Base-by-base conservation (phyloP, 2,113 vertebrate species). In the Lasiurus borealis region DNA sequence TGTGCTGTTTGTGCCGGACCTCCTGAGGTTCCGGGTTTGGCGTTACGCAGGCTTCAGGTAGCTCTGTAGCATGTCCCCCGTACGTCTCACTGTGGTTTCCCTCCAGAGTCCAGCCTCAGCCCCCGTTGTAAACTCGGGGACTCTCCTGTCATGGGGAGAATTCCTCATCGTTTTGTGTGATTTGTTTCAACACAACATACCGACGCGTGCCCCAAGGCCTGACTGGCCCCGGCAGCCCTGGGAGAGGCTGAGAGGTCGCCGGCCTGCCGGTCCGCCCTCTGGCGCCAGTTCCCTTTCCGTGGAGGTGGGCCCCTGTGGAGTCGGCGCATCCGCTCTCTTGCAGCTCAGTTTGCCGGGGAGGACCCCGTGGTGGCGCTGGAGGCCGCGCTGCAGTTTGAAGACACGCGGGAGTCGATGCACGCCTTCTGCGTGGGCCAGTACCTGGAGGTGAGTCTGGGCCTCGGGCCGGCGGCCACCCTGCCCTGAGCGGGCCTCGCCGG, bases 391-490 rank as follows among this genome's bases (percentile, higher is more conserved):
- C 99, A 99, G 44, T 99, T 99, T 98, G 99, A 99, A 82, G 99
- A 99, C 97, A 99, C 99, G 0, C 98, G 99, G 50, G 99, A 99
- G 82, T 99, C 99, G 0, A 99, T 99, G 99, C 99, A 99, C 77
- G 99, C 99, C 12, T 99, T 99, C 94, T 99, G 99, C 95, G 99
- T 99, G 82, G 99, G 99, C 89, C 99, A 99, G 6, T 99, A 99
- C 86, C 99, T 99, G 98, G 99, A 99, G 99, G 99, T 99, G 97
- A 98, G 96, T 18, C 78, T 80, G 6, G 40, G 13, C 25, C 23
- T n/a, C n/a, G n/a, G n/a, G n/a, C n/a, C n/a, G n/a, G n/a, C n/a
- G n/a, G n/a, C n/a, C n/a, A n/a, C n/a, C n/a, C n/a, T n/a, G n/a
- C n/a, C n/a, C n/a, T n/a, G n/a, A n/a, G 14, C 66, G 14, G 54